These are phyloP conservation scores for Zosterops lateralis DNA, from an alignment of 2,113 vertebrate genomes.

Conservation along the genomic window DNA sequence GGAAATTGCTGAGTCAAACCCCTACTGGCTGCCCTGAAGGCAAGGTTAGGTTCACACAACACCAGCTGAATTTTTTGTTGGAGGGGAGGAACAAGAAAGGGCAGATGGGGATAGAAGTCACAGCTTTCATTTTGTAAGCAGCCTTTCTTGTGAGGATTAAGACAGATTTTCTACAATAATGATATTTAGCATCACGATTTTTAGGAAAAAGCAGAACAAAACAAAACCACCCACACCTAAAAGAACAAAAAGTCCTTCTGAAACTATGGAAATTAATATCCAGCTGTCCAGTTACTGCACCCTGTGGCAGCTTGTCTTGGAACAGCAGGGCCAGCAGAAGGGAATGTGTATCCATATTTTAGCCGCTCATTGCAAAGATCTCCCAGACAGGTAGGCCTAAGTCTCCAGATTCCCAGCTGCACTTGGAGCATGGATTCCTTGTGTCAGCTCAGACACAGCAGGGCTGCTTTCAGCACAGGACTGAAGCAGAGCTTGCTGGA, in stretches of 20 bases:
- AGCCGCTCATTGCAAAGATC: not conserved
- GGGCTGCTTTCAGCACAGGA: not conserved
- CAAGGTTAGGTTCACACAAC: not conserved
- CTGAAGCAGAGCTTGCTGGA: not conserved
- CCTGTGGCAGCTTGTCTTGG: not conserved
- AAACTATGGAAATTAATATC: not conserved
- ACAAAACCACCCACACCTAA: not conserved
- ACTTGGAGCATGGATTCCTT: not conserved
- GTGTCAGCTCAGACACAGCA: not conserved
- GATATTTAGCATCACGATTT: not conserved
- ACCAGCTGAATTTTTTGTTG: not conserved
- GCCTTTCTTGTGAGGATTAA: not conserved
- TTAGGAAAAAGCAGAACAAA: not conserved
- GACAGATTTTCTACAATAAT: not conserved
- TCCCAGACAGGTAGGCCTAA: not conserved
- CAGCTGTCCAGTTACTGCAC: not conserved
- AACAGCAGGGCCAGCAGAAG: not conserved
- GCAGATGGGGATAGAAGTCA: not conserved
- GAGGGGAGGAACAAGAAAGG: not conserved
- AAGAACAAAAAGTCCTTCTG: not conserved
- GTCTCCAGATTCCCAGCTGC: not conserved
- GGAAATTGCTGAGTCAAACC: not conserved
- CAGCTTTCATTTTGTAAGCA: not conserved
- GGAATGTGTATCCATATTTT: rapidly evolving
- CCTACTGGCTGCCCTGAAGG: not conserved